These are phyloP conservation scores for Leptopilina clavipes DNA, from an alignment of 1,140 invertebrate genomes.

Conservation along the genomic window DNA sequence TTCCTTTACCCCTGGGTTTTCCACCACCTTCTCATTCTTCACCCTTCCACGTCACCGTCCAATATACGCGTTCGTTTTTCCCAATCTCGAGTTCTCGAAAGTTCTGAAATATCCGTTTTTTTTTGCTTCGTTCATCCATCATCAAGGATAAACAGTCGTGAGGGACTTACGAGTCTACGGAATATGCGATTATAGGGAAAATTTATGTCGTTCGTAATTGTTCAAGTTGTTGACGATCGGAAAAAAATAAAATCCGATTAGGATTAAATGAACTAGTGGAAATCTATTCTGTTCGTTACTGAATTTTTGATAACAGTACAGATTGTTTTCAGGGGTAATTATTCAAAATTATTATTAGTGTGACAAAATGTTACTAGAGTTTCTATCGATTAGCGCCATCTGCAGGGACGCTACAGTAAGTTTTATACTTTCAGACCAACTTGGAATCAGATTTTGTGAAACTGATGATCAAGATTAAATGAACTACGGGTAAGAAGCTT, in stretches of 20 bases:
- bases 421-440: not conserved
- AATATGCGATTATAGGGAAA: constrained; percentile 5
- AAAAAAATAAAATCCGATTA: not conserved
- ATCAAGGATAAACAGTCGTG: constrained; percentile 49
- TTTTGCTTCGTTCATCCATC: constrained; percentile 48
- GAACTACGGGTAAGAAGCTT: no score
- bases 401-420: not conserved
- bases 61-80: constrained; percentile 13
- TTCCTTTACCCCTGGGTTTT: constrained; percentile 21
- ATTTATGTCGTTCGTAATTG: not conserved
- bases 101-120: constrained; percentile 31
- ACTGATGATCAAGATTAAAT: no score
- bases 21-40: constrained; percentile 44
- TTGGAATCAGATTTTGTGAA: not conserved
- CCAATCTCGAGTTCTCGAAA: constrained; percentile 30
- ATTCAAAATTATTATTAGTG: no score
- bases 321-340: no score
- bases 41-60: constrained; percentile 28
- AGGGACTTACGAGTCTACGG: constrained; percentile 11
- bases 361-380: no score
- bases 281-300: no score
- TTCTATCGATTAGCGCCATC: not conserved
- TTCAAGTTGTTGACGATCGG: not conserved
- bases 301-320: no score
- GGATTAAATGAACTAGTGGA: not conserved